Percentiles rank a stretch among this genome's conserved stretches.
phyloP scores from a whole-genome alignment of 2,797 vertebrate genomes.

The Odontamblyopus rebecca region DNA sequence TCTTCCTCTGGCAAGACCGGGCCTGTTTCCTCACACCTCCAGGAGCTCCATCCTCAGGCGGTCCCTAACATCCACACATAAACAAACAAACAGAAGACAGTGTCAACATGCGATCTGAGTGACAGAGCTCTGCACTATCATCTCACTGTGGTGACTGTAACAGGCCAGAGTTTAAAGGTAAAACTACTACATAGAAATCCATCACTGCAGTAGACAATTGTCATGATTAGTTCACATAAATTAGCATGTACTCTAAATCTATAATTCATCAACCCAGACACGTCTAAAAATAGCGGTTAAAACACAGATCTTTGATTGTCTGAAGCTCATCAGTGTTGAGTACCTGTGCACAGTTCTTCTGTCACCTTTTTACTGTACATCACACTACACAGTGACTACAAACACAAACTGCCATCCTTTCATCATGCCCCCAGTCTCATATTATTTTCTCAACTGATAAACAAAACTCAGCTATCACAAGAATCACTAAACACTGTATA shows the following conservation, averaged over 20 bases:
- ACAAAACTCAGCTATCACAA: conserved; percentile 31
- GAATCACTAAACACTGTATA: conserved; percentile 18
- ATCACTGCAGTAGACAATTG: conserved; percentile 65
- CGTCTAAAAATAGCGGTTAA: conserved; percentile 77
- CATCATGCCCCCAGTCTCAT: conserved; percentile 43
- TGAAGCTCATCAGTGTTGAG: conserved; percentile 58
- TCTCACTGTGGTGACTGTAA: conserved; percentile 18
- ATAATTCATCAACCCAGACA: conserved; percentile 74
- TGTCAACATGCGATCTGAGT: conserved; percentile 18
- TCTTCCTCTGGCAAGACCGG: conserved; percentile 45
- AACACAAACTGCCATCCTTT: conserved; percentile 63
- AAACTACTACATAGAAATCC: conserved; percentile 41
- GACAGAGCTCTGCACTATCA: conserved; percentile 10
- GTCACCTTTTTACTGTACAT: conserved; percentile 63
- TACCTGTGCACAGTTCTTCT: conserved; percentile 52
- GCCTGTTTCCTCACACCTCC: conserved; percentile 74
- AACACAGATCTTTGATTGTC: conserved; percentile 73
- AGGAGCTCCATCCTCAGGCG: conserved; percentile 78
- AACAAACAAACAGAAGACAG: conserved; percentile 19
- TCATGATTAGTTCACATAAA: conserved; percentile 79
- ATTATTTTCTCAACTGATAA: conserved; percentile 46
- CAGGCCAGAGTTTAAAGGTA: conserved; percentile 25
- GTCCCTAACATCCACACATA: conserved; percentile 62
- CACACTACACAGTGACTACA: conserved; percentile 48
- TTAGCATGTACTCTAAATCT: conserved; percentile 73